phyloP scores from a whole-genome alignment of 2,888 invertebrate species.

The Diarsia brunnea region DNA sequence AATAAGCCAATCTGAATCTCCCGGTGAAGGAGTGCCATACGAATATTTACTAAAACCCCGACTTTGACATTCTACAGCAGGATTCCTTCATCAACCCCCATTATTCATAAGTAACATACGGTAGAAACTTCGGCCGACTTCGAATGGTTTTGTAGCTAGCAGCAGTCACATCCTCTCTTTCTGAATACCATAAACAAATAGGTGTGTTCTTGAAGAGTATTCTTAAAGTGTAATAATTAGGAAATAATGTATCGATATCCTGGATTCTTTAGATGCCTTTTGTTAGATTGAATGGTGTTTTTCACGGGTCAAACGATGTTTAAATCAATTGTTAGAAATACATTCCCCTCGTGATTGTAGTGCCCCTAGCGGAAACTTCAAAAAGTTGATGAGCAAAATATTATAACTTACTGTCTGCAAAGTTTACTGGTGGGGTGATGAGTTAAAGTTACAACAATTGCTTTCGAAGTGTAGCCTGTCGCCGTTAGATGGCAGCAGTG shows the following conservation, averaged over 20 bases:
- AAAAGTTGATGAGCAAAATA: not conserved
- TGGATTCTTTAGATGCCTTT: not conserved
- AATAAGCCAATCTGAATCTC: not conserved
- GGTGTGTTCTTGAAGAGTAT: not conserved
- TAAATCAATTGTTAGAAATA: not conserved
- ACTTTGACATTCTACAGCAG: not conserved
- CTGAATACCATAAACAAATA: not conserved
- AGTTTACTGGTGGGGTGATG: not conserved
- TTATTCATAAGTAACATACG: not conserved
- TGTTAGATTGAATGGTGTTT: not conserved
- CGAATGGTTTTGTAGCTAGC: not conserved
- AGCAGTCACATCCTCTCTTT: not conserved
- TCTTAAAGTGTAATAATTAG: not conserved
- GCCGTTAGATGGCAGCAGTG: conserved; percentile 42
- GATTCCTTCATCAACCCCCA: not conserved
- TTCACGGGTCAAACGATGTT: not conserved
- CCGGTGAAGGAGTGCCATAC: not conserved
- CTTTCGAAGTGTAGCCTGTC: not conserved
- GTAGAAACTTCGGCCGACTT: not conserved
- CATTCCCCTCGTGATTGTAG: not conserved
- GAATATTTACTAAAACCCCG: not conserved
- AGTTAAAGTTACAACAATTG: not conserved
- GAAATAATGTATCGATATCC: not conserved
- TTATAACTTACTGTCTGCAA: not conserved
- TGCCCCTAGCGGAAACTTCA: conserved; percentile 6